Evolutionary conservation across 2,888 invertebrate species (phyloP), one percentile per base, ranked within the genome.

Genomic region (Clunio marinus): DNA sequence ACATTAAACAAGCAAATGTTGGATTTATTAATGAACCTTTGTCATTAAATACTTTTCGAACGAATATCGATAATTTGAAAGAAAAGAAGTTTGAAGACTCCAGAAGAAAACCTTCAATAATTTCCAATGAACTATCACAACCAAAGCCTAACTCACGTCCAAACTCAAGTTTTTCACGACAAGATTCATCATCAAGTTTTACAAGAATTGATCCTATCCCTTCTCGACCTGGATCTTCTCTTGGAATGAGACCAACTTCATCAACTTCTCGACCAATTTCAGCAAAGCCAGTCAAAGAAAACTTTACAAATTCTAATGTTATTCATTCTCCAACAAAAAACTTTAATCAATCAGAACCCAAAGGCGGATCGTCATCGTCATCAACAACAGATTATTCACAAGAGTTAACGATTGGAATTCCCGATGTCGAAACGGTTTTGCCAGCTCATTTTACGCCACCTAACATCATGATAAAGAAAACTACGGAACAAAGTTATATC

Each of bases 381-480:
- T 41, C 68, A 41, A 37, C 68, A 37, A 68, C 68, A 8, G 68
- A 68, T 58, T 68, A 58, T 15, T 68, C 68, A 15, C 57, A 68
- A 41, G 68, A 68, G 25, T 15, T 68, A 5, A 68, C 55, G 22
- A 68, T 68, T 20, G 15, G 68, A 13, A 68, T 68, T 41, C 68
- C 68, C 24, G 68, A 68, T 4, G 27, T 27, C 8, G 68, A 68
- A 37, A 68, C 55, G 4, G 24, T 68, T 15, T 25, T 68, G 15
- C 68, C 68, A 58, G 68, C 68, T 8, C 41, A 57, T 58, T 68
- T 58, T 17, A 68, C 68, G 10, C 68, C 68, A 27, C 68, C 68
- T n/a, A 57, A 35, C 24, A 68, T 68, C 20, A 68, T 68, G 57
- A 68, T 68, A 25, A 57, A 68, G 32, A 66, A 66, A 35, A 55